These are phyloP conservation scores for Thermophis baileyi DNA, from an alignment of 2,113 vertebrate genomes.

Conservation along the genomic window DNA sequence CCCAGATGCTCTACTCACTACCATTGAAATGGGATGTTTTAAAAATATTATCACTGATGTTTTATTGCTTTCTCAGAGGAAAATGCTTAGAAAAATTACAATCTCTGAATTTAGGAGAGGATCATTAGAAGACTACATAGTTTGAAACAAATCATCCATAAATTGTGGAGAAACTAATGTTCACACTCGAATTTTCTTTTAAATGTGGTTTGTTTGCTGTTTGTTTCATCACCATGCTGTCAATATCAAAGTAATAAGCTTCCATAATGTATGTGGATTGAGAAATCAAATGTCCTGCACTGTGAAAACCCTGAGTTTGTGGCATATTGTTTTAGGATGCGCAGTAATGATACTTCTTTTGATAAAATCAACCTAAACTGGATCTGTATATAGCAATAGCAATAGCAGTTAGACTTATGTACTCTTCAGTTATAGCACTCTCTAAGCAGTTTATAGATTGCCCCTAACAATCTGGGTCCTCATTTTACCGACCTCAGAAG, in stretches of 20 bases:
- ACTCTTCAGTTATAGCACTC: not conserved
- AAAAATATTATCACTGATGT: conserved; percentile 40
- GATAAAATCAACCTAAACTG: not conserved
- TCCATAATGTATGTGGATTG: not conserved
- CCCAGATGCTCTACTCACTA: conserved; percentile 48
- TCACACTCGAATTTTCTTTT: conserved; percentile 27
- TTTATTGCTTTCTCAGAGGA: conserved; percentile 55
- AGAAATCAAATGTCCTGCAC: not conserved
- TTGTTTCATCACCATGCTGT: conserved; percentile 22
- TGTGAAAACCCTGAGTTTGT: not conserved
- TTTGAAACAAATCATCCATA: conserved; percentile 43
- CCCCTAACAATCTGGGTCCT: not conserved
- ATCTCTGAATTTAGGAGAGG: conserved; percentile 48
- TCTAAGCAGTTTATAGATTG: not conserved
- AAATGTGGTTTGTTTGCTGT: not conserved
- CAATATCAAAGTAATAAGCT: conserved; percentile 8
- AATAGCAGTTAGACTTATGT: not conserved
- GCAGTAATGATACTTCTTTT: not conserved
- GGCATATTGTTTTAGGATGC: not conserved
- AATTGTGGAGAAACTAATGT: conserved; percentile 33
- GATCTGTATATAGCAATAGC: not conserved
- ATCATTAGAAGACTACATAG: conserved; percentile 54
- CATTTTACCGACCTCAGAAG: not conserved
- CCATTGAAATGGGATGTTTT: conserved; percentile 52
- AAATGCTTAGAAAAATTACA: conserved; percentile 57